A percentile compares a stretch with the other conserved stretches of the same genome.
These are phyloP conservation scores for Solea senegalensis DNA, from an alignment of 2,113 vertebrate genomes.

Conservation along the genomic window DNA sequence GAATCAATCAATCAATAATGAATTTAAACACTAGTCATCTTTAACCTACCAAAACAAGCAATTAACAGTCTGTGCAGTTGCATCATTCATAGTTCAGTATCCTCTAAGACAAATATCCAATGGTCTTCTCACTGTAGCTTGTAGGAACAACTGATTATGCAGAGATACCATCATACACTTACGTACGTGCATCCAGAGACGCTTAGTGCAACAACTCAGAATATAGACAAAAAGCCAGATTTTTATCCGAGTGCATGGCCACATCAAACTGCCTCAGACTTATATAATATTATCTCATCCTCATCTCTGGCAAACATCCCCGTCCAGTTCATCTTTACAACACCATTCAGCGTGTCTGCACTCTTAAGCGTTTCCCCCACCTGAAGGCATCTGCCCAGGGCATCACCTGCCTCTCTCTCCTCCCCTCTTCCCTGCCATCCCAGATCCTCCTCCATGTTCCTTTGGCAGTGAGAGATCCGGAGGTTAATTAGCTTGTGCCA, in stretches of 20 bases:
- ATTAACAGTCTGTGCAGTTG: too few species aligned
- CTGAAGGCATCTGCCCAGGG: constrained; percentile 69
- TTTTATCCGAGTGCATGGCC: neutral
- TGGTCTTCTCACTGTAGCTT: too few species aligned
- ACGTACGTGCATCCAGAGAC: too few species aligned
- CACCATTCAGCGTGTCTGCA: constrained; percentile 40
- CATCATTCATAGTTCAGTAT: too few species aligned
- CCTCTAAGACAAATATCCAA: too few species aligned
- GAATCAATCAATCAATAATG: too few species aligned
- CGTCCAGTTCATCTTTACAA: constrained; percentile 31
- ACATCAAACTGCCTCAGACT: constrained; percentile 25
- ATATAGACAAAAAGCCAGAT: neutral
- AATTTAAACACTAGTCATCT: too few species aligned
- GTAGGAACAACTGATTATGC: too few species aligned
- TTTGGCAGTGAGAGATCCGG: constrained; percentile 74
- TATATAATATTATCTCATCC: constrained; percentile 3
- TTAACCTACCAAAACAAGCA: too few species aligned
- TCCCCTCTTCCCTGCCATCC: constrained; percentile 65
- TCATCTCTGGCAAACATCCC: constrained; percentile 9
- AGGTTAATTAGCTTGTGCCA: constrained; percentile 85
- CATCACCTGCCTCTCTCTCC: constrained; percentile 57
- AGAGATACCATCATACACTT: too few species aligned
- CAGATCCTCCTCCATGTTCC: constrained; percentile 65
- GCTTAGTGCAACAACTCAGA: too few species aligned
- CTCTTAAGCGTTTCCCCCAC: constrained; percentile 54